Percentiles rank a stretch among this genome's conserved stretches.
Evolutionary conservation across 2,888 invertebrate species (phyloP).

Genomic region (Zootermopsis nevadensis): DNA sequence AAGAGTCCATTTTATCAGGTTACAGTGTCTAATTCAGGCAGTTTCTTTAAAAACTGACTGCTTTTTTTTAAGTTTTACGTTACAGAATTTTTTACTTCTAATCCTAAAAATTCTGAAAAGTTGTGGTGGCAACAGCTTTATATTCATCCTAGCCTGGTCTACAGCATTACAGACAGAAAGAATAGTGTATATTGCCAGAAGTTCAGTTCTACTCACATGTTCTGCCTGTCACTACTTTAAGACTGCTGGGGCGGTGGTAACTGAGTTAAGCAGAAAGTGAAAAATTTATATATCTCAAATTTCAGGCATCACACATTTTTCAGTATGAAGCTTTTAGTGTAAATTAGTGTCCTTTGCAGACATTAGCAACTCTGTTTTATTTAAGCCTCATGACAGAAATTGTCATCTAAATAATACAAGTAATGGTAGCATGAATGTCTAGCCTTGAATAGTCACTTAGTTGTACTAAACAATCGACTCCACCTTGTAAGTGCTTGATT

Average conservation of each 20-base stretch:
- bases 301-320: neutral
- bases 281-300: neutral
- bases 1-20: too few species aligned
- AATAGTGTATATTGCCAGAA: neutral
- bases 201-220: neutral
- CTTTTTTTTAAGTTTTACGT: too few species aligned
- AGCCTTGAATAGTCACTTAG: neutral
- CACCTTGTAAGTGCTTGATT: constrained; percentile 4
- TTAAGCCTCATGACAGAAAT: neutral
- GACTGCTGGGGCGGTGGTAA: neutral
- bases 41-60: too few species aligned
- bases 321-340: neutral
- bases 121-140: neutral
- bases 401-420: neutral
- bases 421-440: constrained; percentile 4
- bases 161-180: neutral
- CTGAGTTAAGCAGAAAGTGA: neutral
- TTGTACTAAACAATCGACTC: neutral
- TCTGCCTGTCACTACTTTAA: constrained; percentile 28
- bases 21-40: too few species aligned
- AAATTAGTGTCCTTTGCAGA: constrained; percentile 13
- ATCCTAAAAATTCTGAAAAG: too few species aligned
- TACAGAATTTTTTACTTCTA: too few species aligned
- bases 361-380: neutral
- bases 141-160: neutral